phyloP scores from a whole-genome alignment of 2,888 invertebrate species.

The Oligia strigilis region DNA sequence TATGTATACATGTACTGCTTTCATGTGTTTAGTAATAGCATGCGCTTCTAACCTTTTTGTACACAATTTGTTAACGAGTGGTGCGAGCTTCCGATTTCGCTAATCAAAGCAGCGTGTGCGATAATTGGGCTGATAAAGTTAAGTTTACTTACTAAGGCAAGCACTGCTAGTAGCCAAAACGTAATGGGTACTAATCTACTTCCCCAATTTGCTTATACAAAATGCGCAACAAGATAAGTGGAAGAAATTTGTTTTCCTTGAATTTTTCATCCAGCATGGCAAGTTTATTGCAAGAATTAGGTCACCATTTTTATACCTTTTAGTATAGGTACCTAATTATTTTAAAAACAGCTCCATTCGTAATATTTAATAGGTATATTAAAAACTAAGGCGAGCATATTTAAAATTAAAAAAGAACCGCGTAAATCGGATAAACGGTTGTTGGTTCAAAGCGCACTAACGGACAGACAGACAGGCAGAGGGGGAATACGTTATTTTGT shows the following conservation, averaged over 20 bases:
- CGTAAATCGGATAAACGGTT: slow-evolving; percentile 5
- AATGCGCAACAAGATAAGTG: slow-evolving; percentile 50
- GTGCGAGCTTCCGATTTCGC: background rate
- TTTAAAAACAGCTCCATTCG: background rate
- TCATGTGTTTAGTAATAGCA: slow-evolving; percentile 6
- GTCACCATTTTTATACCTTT: slow-evolving; percentile 17
- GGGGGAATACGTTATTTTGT: background rate
- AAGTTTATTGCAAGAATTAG: slow-evolving; percentile 32
- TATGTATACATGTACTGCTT: background rate
- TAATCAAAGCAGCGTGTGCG: slow-evolving; percentile 21
- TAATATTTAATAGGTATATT: background rate
- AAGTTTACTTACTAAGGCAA: slow-evolving; percentile 20
- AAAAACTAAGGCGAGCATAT: background rate
- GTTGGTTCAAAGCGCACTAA: slow-evolving; percentile 10
- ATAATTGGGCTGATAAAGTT: slow-evolving; percentile 31
- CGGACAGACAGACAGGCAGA: slow-evolving; percentile 11
- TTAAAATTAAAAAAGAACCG: background rate
- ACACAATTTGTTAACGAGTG: slow-evolving; percentile 10
- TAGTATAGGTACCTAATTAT: background rate
- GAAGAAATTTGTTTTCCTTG: slow-evolving; percentile 19
- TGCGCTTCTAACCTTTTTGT: background rate
- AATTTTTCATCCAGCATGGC: slow-evolving; percentile 11
- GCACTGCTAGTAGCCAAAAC: slow-evolving; percentile 26
- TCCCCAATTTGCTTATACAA: slow-evolving; percentile 40
- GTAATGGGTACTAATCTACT: slow-evolving; percentile 34